Evolutionary conservation across 1,140 invertebrate species (phyloP), one percentile per base, ranked within the genome.

Genomic region (Cydia splendana): DNA sequence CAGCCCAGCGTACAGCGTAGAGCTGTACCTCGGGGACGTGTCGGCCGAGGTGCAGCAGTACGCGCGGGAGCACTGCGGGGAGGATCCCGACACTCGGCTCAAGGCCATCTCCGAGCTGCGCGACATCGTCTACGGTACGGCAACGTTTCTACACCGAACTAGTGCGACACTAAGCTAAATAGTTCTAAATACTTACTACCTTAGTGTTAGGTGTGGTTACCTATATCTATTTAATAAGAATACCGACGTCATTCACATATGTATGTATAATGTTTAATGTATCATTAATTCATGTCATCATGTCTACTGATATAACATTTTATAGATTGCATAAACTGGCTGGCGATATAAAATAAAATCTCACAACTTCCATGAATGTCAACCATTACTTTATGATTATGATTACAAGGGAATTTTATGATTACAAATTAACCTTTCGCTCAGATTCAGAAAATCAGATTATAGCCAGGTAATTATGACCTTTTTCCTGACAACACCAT

Each of bases 81-180:
- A 94, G 71, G 87, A 92, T 75, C 91, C 92, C 7, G 87, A 87
- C 76, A 93, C 89, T 0, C 79, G 87, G 3, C 80, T 92, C 6
- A 90, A 93, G 77, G 88, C 88, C 20, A 89, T 94, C 77, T 94
- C 95, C 76, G 95, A 97, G 79, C 94, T 97, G 12, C 93, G 95
- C 38, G 95, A 96, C 83, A 95, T 96, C 93, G 97, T 97, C 84
- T 96, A 96, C 86, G 96, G 96, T 97, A 93, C 93, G 93, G 18
- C 7, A 62, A 10, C 57, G 7, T 2, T 18, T 6, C 18, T 5
- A 20, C 9, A 6, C 51, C 4, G n/a, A 53, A 4, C 0, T 18
- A 53, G 51, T 7, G 51, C 2, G 15, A 51, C 15, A 51, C 48
- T 4, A 6, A 28, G 28, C 28, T 28, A 28, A 28, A 28, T 28